These are phyloP conservation scores for Hyppa rectilinea DNA, from an alignment of 2,888 invertebrate species.

Conservation along the genomic window DNA sequence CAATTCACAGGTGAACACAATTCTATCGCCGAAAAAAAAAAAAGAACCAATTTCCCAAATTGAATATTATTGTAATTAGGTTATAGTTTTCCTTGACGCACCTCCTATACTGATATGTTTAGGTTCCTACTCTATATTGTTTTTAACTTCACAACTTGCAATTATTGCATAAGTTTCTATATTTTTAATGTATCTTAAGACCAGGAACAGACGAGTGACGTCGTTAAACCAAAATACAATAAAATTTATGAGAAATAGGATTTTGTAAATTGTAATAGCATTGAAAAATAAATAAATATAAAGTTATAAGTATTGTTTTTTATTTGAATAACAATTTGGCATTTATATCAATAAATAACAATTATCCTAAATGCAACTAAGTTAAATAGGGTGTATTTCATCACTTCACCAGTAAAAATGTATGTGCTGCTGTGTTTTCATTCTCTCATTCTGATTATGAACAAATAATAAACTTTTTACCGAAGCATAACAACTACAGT, in stretches of 20 bases:
- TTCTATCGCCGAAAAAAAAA: background rate
- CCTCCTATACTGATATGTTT: slow-evolving; percentile 1
- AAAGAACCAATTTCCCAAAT: background rate
- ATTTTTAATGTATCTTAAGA: slow-evolving; percentile 12
- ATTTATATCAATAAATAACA: slow-evolving; percentile 69
- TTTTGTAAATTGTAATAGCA: slow-evolving; percentile 65
- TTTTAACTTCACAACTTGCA: slow-evolving; percentile 31
- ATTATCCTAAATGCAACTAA: slow-evolving; percentile 66
- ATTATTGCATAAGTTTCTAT: slow-evolving; percentile 33
- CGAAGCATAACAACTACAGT: background rate
- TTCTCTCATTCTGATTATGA: background rate
- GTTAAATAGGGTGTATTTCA: slow-evolving; percentile 33
- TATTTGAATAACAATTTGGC: slow-evolving; percentile 70
- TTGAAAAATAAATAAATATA: slow-evolving; percentile 63
- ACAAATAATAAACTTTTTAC: background rate
- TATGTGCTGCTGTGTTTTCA: background rate
- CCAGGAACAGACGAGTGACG: slow-evolving; percentile 22
- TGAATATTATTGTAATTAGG: slow-evolving; percentile 10
- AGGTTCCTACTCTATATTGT: slow-evolving; percentile 2
- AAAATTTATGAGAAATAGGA: slow-evolving; percentile 37
- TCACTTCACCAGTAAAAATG: slow-evolving; percentile 1
- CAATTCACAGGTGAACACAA: background rate
- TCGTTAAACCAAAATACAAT: slow-evolving; percentile 45
- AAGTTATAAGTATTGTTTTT: slow-evolving; percentile 66
- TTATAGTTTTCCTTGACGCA: slow-evolving; percentile 1